Evolutionary conservation across 2,888 invertebrate species (phyloP).

Genomic region (Erebia ligea): DNA sequence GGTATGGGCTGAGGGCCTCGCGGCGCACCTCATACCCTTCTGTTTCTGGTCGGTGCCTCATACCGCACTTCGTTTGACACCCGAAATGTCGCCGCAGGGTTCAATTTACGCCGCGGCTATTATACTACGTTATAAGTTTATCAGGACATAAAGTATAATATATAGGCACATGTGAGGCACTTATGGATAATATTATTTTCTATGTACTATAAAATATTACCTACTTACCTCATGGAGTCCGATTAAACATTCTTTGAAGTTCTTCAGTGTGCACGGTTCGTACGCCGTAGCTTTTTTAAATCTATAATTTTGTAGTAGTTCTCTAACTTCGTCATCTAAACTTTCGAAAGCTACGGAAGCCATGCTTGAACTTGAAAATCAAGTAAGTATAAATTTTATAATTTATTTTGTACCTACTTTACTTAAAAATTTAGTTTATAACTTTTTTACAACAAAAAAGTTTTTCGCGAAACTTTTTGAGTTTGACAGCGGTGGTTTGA

Average conservation of each 20-base stretch:
- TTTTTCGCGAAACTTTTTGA: too few relatives aligned
- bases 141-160: neutral
- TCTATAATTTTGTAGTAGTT: conserved; percentile 71
- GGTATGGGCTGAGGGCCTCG: too few relatives aligned
- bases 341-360: conserved; percentile 51
- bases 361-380: conserved; percentile 11
- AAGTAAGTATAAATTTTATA: neutral
- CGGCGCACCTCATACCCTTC: too few relatives aligned
- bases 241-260: conserved; percentile 71
- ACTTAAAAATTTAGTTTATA: too few relatives aligned
- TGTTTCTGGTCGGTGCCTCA: too few relatives aligned
- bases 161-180: too few relatives aligned
- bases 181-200: neutral
- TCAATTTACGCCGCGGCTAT: too few relatives aligned
- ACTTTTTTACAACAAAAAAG: too few relatives aligned
- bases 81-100: too few relatives aligned
- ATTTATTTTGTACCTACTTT: too few relatives aligned
- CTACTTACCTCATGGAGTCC: conserved; percentile 72
- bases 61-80: too few relatives aligned
- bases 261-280: conserved; percentile 70
- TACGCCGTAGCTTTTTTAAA: conserved; percentile 68
- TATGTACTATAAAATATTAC: conserved; percentile 44
- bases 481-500: too few relatives aligned
- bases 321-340: conserved; percentile 74
- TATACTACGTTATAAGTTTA: neutral